Percentiles rank a stretch among this genome's conserved stretches.
Evolutionary conservation across 1,140 invertebrate genomes (phyloP).

Genomic region (Phortica variegata): DNA sequence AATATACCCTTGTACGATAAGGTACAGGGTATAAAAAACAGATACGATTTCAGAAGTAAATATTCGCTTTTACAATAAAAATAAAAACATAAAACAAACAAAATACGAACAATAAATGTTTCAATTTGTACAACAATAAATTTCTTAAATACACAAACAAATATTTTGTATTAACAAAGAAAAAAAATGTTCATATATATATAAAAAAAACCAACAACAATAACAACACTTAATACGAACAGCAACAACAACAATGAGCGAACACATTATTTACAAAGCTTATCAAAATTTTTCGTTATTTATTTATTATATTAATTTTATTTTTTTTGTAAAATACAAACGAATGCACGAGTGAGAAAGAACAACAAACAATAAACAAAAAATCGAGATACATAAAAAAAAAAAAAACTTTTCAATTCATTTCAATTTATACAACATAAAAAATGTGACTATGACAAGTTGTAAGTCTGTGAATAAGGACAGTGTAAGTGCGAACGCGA

Average conservation of each 20-base stretch:
- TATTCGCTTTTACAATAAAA: too few relatives aligned
- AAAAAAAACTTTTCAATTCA: slow-evolving; percentile 23
- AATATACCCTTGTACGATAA: too few relatives aligned
- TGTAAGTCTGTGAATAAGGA: too few relatives aligned
- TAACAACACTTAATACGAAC: slow-evolving; percentile 14
- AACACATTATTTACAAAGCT: slow-evolving; percentile 24
- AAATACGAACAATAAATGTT: slow-evolving; percentile 47
- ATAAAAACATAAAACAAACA: slow-evolving; percentile 1
- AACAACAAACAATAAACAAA: too few relatives aligned
- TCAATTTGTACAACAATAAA: slow-evolving; percentile 52
- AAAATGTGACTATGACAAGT: slow-evolving; percentile 14
- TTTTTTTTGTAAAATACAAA: too few relatives aligned
- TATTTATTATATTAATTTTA: too few relatives aligned
- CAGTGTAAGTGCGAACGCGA: too few relatives aligned
- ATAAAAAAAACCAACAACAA: slow-evolving; percentile 23
- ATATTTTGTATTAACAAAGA: slow-evolving; percentile 37
- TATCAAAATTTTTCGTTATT: too few relatives aligned
- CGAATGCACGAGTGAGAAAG: too few relatives aligned
- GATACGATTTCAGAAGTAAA: too few relatives aligned
- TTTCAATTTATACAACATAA: slow-evolving; percentile 40
- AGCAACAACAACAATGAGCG: slow-evolving; percentile 15
- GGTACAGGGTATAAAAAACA: too few relatives aligned
- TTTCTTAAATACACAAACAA: slow-evolving; percentile 54
- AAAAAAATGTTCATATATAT: slow-evolving; percentile 44
- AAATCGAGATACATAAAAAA: slow-evolving; percentile 15